These are phyloP conservation scores for Heterotilapia buettikoferi DNA, from an alignment of 2,113 vertebrate species.

Conservation along the genomic window DNA sequence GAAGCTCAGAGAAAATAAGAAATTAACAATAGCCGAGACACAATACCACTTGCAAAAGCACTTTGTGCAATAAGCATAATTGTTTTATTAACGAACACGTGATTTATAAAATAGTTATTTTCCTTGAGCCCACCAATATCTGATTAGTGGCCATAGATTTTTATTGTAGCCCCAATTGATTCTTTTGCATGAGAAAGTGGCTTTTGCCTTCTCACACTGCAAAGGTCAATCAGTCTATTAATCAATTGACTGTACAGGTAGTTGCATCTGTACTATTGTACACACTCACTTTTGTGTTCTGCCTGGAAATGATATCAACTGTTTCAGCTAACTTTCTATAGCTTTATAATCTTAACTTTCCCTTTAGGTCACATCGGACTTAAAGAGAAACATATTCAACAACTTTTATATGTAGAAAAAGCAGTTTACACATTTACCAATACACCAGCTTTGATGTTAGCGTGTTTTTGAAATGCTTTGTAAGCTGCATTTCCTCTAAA, in stretches of 20 bases:
- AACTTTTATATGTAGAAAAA: not conserved
- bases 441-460: not conserved
- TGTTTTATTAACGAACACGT: not conserved
- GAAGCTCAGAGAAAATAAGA: not conserved
- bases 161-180: slow-evolving; percentile 55
- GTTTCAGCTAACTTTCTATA: not conserved
- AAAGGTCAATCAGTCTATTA: slow-evolving; percentile 61
- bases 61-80: not conserved
- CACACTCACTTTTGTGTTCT: not conserved
- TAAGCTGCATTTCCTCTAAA: not conserved
- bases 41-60: not conserved
- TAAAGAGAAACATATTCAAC: not conserved
- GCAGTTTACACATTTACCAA: not conserved
- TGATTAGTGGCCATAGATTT: slow-evolving; percentile 54
- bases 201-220: slow-evolving; percentile 63
- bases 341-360: not conserved
- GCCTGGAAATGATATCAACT: not conserved
- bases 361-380: not conserved
- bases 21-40: not conserved
- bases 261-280: not conserved
- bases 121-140: slow-evolving; percentile 40
- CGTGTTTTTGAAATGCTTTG: not conserved
- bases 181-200: slow-evolving; percentile 65
- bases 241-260: slow-evolving; percentile 45
- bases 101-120: not conserved